Evolutionary conservation across 1,140 invertebrate species (phyloP), one percentile per base, ranked within the genome.

Genomic region (Drosophila pandora): DNA sequence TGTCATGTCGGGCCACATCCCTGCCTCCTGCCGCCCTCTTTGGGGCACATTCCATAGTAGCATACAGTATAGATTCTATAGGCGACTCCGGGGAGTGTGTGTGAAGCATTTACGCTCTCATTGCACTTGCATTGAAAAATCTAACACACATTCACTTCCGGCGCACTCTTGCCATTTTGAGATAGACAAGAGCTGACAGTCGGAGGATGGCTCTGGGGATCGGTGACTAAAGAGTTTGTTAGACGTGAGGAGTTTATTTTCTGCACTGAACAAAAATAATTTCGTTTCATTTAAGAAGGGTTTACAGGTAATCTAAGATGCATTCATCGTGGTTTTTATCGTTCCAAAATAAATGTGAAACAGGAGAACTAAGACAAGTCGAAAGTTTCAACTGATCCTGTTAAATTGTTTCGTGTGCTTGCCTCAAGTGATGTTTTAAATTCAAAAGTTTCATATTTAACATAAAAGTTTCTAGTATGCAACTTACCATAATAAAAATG

Each of bases 71-170:
- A 23, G 17, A 47, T 47, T 47, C 43, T 12, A 22, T 32, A 10
- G 28, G 21, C 30, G 8, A 52, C 21, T 65, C 21, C 48, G 47
- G 39, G 32, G 50, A 13, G 23, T 37, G 52, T 58, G 60, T 34
- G 41, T 41, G 64, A 41, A 65, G 62, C 64, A 55, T 59, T 75
- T 57, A 64, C 63, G 52, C 56, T 60, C 74, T 74, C 79, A 78
- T 83, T 83, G 64, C 59, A 83, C 69, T 83, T 83, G 79, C 79
- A 83, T 72, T 54, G 73, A 55, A 61, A 77, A 77, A 64, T 68
- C 55, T 62, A 75, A 76, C 67, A 70, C 50, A 70, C 67, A 57
- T 49, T 34, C 67, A 57, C 64, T 69, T 70, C 62, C 72, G 70
- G 63, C 53, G 37, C 52, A 52, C 64, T 45, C 28, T 55, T 73